phyloP scores from a whole-genome alignment of 2,797 vertebrate genomes.

The Chiroxiphia lanceolata region DNA sequence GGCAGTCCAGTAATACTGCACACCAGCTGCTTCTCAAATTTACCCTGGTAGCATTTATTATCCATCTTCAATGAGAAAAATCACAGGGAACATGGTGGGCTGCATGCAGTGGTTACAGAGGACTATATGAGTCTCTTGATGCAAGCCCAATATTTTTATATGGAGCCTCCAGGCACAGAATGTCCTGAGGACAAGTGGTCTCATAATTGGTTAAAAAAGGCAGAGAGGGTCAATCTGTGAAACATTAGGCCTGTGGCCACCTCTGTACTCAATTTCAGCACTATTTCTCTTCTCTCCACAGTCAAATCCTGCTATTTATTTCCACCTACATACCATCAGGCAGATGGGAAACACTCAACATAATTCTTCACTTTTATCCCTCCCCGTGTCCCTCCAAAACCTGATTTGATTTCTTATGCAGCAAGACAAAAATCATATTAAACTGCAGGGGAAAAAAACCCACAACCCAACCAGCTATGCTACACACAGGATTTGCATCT shows the following conservation, averaged over 20 bases:
- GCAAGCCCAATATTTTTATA: background rate
- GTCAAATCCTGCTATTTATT: constrained; percentile 14
- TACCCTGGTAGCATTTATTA: background rate
- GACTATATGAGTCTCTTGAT: fast-evolving
- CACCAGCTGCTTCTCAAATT: background rate
- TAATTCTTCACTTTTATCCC: background rate
- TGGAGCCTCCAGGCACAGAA: background rate
- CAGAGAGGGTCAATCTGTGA: background rate
- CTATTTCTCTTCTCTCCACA: background rate
- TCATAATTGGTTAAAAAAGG: background rate
- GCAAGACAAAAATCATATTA: constrained; percentile 28
- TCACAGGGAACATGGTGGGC: background rate
- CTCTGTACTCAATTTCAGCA: background rate
- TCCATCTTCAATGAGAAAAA: background rate
- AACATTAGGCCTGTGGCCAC: background rate
- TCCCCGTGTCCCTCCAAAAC: background rate
- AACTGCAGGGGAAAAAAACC: background rate
- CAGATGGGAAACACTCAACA: background rate
- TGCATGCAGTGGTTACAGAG: background rate
- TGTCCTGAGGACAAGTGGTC: background rate
- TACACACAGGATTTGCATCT: constrained; percentile 16
- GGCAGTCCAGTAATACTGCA: background rate
- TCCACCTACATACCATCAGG: background rate
- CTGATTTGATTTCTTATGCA: background rate
- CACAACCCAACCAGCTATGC: background rate